Conservation (phyloP, 2,113 vertebrate species). For the Lipophrys pholis region DNA sequence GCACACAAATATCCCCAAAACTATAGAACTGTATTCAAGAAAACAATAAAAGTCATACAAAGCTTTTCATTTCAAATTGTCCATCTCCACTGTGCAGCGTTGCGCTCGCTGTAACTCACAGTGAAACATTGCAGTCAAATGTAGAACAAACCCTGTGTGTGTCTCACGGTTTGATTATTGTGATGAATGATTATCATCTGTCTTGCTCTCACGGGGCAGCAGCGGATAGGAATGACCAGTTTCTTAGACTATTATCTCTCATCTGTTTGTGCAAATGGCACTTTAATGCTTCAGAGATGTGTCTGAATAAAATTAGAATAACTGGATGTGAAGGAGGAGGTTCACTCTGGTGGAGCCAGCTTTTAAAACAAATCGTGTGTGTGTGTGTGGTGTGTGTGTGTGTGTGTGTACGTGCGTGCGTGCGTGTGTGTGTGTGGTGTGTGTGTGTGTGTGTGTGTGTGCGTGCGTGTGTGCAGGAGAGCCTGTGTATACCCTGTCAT, state of each 20-base stretch:
- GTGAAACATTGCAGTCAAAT: not conserved
- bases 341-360: constrained; percentile 60
- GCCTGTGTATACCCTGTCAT: constrained; percentile 80
- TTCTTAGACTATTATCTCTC: constrained; percentile 76
- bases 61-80: not conserved
- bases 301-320: constrained; percentile 76
- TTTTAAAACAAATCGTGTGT: constrained; percentile 56
- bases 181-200: constrained; percentile 73
- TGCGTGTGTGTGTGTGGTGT: constrained; percentile 47
- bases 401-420: constrained; percentile 45
- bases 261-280: constrained; percentile 74
- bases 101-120: not conserved
- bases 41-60: not conserved
- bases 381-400: constrained; percentile 23
- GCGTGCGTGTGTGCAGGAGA: constrained; percentile 63
- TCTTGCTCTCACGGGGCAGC: constrained; percentile 60
- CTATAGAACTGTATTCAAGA: not conserved
- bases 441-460: constrained; percentile 42
- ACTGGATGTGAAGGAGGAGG: constrained; percentile 71
- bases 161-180: constrained; percentile 68
- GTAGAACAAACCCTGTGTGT: not conserved
- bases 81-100: not conserved
- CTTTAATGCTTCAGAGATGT: constrained; percentile 77
- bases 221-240: constrained; percentile 63
- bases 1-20: not conserved